Conservation (phyloP, 1,140 invertebrate species). For the Musca vetustissima region DNA sequence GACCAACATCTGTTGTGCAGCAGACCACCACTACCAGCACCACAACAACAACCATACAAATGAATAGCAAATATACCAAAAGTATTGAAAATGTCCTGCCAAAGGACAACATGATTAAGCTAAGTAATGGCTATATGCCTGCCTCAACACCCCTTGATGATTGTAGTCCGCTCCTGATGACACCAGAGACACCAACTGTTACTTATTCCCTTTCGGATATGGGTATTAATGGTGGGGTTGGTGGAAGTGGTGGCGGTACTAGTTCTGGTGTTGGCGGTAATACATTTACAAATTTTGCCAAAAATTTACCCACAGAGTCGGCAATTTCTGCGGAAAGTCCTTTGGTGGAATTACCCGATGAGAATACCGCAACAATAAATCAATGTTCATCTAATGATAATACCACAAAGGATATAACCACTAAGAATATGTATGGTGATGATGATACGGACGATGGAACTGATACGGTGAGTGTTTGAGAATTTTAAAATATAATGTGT, state of each 20-base stretch:
- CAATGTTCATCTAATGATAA: conserved; percentile 27
- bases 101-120: neutral
- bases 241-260: conserved; percentile 16
- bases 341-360: conserved; percentile 39
- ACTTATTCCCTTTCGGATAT: neutral
- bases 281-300: conserved; percentile 43
- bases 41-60: conserved; percentile 33
- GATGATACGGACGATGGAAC: conserved; percentile 51
- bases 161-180: neutral
- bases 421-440: conserved; percentile 27
- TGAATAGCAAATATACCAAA: conserved; percentile 47
- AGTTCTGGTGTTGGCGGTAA: conserved; percentile 7
- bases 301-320: conserved; percentile 49
- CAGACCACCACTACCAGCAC: too few species aligned
- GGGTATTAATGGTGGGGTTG: conserved; percentile 5
- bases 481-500: neutral
- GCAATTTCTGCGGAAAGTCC: conserved; percentile 53
- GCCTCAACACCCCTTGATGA: neutral
- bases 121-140: neutral
- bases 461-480: conserved; percentile 46
- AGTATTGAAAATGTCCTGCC: conserved; percentile 39
- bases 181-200: neutral
- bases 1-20: conserved; percentile 24
- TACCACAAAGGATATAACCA: conserved; percentile 29
- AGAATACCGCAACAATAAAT: conserved; percentile 18